Base-by-base conservation (phyloP, 2,113 vertebrate genomes). In the Callopanchax toddi region DNA sequence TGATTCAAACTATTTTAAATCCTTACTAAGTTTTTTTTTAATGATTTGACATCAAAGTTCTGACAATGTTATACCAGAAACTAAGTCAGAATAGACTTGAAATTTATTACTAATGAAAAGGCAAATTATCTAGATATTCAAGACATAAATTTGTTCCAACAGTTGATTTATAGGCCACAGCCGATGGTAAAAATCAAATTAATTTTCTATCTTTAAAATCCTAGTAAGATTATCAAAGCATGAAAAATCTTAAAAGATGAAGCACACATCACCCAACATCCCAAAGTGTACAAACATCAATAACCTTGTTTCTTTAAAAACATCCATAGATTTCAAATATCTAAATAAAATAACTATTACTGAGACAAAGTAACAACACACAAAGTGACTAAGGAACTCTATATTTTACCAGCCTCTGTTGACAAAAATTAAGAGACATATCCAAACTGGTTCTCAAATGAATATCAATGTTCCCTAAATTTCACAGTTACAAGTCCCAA, bases 371-470 rank as follows among this genome's bases (percentile, higher is more conserved):
- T 29, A 29, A 7, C 4, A 7, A 29, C 26, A 29, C 26, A 29
- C 26, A n/a, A n/a, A 29, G 26, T 29, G 26, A 29, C 26, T 9
- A 22, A 22, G 34, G 48, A 53, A 52, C 40, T 62, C 60, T 37
- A 50, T 23, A 39, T 59, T n/a, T n/a, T n/a, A n/a, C n/a, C n/a
- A 77, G 67, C 74, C 4, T 62, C 50, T 25, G 39, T n/a, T 25
- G 62, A 78, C 57, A 48, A 82, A 81, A 71, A 40, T 16, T 63
- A 54, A 65, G 53, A 82, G 79, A 25, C 60, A 40, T 17, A 72
- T 62, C 46, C 49, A 73, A 6, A 81, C 56, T 60, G 39, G 26
- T 61, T n/a, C n/a, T n/a, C n/a, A n/a, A n/a, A n/a, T n/a, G n/a
- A n/a, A n/a, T 67, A 11, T 34, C 18, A 73, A 21, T 39, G 42